Evolutionary conservation across 2,888 invertebrate genomes (phyloP).

Genomic region (Protodeltote pygarga): DNA sequence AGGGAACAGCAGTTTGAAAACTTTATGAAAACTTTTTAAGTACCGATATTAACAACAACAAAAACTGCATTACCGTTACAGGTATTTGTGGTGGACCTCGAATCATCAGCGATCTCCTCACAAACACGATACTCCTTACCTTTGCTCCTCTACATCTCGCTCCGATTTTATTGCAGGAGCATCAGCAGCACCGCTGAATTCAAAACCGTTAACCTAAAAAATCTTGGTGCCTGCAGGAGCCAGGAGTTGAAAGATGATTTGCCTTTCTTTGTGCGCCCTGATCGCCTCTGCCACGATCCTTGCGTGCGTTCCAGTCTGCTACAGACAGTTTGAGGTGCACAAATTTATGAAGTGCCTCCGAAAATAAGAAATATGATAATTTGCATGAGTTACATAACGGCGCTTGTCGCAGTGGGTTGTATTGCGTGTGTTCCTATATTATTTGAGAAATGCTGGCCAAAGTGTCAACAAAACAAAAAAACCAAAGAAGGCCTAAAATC

Average conservation of each 20-base stretch:
- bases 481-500: conserved; percentile 1
- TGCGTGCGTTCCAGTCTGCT: conserved; percentile 74
- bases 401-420: conserved; percentile 60
- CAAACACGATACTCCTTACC: not conserved
- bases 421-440: conserved; percentile 63
- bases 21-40: no score
- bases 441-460: conserved; percentile 57
- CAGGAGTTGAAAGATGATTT: conserved; percentile 66
- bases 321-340: conserved; percentile 62
- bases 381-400: conserved; percentile 61
- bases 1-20: no score
- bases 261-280: no score
- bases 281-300: conserved; percentile 72
- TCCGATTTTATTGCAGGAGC: not conserved
- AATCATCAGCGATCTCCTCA: no score
- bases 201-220: not conserved
- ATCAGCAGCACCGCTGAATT: not conserved
- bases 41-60: no score
- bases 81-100: not conserved
- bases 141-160: not conserved
- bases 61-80: no score
- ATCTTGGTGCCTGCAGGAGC: not conserved
- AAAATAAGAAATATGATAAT: conserved; percentile 62
- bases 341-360: conserved; percentile 66
- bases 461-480: conserved; percentile 2